Evolutionary conservation across 1,140 invertebrate genomes (phyloP), one percentile per base, ranked within the genome.

Genomic region (Mamestra configurata): DNA sequence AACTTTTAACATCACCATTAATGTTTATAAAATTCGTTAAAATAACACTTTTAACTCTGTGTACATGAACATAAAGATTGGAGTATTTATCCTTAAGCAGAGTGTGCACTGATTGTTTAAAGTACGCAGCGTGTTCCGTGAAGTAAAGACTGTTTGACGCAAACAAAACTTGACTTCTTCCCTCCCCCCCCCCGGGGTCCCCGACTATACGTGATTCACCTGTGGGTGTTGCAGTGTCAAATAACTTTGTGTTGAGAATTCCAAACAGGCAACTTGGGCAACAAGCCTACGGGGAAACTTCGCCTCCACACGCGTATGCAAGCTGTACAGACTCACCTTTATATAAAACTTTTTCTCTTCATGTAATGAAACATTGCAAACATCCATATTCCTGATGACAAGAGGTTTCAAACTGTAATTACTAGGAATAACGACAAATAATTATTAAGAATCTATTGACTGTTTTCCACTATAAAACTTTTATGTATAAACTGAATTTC

Each of bases 401-500:
- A 68, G 59, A 43, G 43, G 46, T 57, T 53, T 68, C 40, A 77
- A 77, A 51, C 59, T 68, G 81, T 87, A 88, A 82, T 90, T 85
- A 88, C 86, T 92, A 92, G 87, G 72, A 89, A 87, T 92, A 90
- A 92, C 51, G 89, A 91, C 90, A 92, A 93, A 91, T 91, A 85
- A 86, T 88, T 82, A 85, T 82, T 83, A 87, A 90, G 85, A 90
- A 81, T 90, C 87, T 92, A 91, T 90, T 77, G 88, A 90, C 90
- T 93, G 90, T 93, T 92, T 88, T 90, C 82, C 82, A 86, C 78
- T 84, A n/a, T n/a, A 70, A 87, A 81, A 82, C 76, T 75, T 79
- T 80, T 84, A 75, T 82, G 57, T 84, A 82, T 82, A 84, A 81
- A 84, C 72, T 83, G 68, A 85, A 84, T 84, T 80, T 80, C 49